Evolutionary conservation across 2,797 vertebrate genomes (phyloP).

Genomic region (Lagorchestes hirsutus): DNA sequence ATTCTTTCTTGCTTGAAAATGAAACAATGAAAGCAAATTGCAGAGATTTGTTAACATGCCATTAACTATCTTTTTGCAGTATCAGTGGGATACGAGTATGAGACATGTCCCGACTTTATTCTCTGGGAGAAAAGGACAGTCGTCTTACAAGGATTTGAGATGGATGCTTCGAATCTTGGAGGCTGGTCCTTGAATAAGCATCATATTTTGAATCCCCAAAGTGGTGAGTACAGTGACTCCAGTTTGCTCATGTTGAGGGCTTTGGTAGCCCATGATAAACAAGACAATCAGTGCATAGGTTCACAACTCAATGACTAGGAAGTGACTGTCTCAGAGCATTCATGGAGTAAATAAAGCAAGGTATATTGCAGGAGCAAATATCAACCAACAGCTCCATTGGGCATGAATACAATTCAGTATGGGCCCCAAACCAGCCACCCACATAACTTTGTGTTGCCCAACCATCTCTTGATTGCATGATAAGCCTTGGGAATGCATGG

Average conservation of each 20-base stretch:
- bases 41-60: slow-evolving; percentile 68
- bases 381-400: neutral
- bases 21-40: slow-evolving; percentile 64
- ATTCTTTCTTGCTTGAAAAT: slow-evolving; percentile 52
- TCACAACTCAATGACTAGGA: neutral
- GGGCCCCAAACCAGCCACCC: neutral
- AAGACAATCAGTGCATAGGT: neutral
- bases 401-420: neutral
- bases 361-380: neutral
- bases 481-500: neutral
- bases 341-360: neutral
- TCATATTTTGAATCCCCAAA: slow-evolving; percentile 95
- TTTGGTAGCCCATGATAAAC: neutral
- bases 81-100: slow-evolving; percentile 97
- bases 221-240: slow-evolving; percentile 88
- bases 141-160: slow-evolving; percentile 95
- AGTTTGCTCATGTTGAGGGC: neutral
- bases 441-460: neutral
- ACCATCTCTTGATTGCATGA: neutral
- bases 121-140: slow-evolving; percentile 95
- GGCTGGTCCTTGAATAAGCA: slow-evolving; percentile 98
- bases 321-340: neutral
- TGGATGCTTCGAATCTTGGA: slow-evolving; percentile 96
- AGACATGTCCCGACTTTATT: slow-evolving; percentile 93
- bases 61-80: slow-evolving; percentile 88